Evolutionary conservation across 1,140 invertebrate species (phyloP), one percentile per base, ranked within the genome.

Genomic region (Colletes gigas): DNA sequence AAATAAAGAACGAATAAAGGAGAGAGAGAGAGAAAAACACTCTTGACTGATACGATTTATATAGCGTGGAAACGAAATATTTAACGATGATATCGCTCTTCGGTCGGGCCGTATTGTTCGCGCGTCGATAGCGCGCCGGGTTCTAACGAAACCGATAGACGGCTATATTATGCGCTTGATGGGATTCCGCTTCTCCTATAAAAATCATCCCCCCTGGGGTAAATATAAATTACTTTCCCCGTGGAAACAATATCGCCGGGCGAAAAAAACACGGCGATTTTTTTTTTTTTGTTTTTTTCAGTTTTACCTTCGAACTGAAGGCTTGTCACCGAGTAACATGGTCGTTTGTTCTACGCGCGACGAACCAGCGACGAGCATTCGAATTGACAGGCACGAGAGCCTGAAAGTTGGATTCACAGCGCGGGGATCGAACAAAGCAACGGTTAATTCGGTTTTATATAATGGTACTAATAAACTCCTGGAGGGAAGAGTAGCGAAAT

Each of bases 151-250:
- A 47, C 62, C 77, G 77, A 79, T 73, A 79, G 69, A 50, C 69
- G 69, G 60, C 70, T 79, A 73, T 79, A 79, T 79, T 73, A 79
- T 79, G 70, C 60, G 77, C 69, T 73, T 66, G 77, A 79, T 79
- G 77, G 77, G 77, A 79, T 73, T 79, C 70, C 70, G 77, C 60
- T 73, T 73, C 60, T 73, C 77, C 77, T 79, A 79, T 79, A 73
- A 79, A 79, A 79, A 70, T 79, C 77, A 73, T 65, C 77, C 60
- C 63, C 60, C 41, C 39, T 19, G 14, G 50, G 70, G 70, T 79
- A 79, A 79, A 73, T 73, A 79, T 79, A 79, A 79, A 79, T 70
- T 60, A 79, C 77, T 79, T 79, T 79, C 60, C 69, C 69, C 70
- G 39, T 73, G 52, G 69, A 79, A 73, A 79, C 77, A 79, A 79